These are phyloP conservation scores for Morpho achilles DNA, from an alignment of 2,888 invertebrate species.

Conservation along the genomic window DNA sequence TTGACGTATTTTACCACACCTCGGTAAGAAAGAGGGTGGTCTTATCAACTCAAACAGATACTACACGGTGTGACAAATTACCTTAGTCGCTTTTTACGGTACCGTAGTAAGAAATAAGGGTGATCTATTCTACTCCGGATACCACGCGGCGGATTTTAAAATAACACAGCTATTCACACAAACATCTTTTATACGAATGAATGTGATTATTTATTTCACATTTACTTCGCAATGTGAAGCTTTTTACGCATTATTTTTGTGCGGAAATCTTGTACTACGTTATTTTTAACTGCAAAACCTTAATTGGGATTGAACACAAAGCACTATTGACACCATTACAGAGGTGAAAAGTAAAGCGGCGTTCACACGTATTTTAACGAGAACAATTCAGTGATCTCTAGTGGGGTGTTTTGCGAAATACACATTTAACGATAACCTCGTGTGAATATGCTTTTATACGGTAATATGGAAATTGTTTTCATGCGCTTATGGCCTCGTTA, in stretches of 20 bases:
- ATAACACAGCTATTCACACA: too few species aligned
- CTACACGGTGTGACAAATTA: too few species aligned
- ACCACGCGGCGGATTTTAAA: too few species aligned
- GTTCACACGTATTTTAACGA: conserved; percentile 9
- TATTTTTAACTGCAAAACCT: conserved; percentile 23
- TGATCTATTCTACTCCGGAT: too few species aligned
- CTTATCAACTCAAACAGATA: too few species aligned
- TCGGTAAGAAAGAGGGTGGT: too few species aligned
- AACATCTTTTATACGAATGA: conserved; percentile 7
- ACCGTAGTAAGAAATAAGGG: too few species aligned
- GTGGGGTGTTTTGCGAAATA: conserved; percentile 29
- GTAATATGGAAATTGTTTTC: conserved; percentile 28
- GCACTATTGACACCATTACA: conserved; percentile 28
- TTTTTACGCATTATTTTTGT: conserved; percentile 6
- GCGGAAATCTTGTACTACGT: conserved; percentile 7
- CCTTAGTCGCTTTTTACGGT: too few species aligned
- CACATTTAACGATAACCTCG: conserved; percentile 15
- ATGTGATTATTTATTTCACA: background rate
- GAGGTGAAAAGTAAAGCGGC: conserved; percentile 24
- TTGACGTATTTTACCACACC: too few species aligned
- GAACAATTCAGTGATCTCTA: conserved; percentile 28
- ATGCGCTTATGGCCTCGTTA: conserved; percentile 27
- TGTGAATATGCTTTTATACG: conserved; percentile 23
- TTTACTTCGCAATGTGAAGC: too few species aligned
- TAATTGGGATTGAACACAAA: conserved; percentile 30